Evolutionary conservation across 1,140 invertebrate species (phyloP).

Genomic region (Wiebesia pumilae): DNA sequence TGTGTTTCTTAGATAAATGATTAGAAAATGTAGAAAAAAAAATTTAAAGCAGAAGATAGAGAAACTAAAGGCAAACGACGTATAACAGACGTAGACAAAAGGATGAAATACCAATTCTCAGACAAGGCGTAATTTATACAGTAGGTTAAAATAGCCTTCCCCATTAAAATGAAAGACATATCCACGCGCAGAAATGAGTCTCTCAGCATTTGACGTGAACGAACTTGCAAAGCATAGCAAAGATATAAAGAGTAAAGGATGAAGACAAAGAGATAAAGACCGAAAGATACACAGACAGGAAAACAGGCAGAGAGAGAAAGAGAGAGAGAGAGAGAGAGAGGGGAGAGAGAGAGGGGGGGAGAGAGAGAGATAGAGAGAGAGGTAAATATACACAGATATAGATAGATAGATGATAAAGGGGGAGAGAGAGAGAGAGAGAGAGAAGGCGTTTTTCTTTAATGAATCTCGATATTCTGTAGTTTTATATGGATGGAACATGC

Average conservation of each 20-base stretch:
- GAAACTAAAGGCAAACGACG: background rate
- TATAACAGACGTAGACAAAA: background rate
- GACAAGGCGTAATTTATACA: constrained; percentile 49
- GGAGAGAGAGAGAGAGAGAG: too few species aligned
- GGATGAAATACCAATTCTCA: constrained; percentile 29
- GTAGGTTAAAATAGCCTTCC: constrained; percentile 44
- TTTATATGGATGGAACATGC: too few species aligned
- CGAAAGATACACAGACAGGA: background rate
- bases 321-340: too few species aligned
- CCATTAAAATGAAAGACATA: constrained; percentile 43
- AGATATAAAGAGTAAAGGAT: constrained; percentile 6
- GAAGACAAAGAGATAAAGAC: constrained; percentile 1
- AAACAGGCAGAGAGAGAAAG: constrained; percentile 51
- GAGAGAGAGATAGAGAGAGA: too few species aligned
- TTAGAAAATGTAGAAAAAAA: background rate
- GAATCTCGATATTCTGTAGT: too few species aligned
- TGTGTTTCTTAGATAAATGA: too few species aligned
- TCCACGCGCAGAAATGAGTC: background rate
- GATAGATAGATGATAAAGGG: too few species aligned
- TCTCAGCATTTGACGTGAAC: too few species aligned
- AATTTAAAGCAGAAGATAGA: background rate
- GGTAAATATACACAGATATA: too few species aligned
- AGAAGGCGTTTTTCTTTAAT: background rate
- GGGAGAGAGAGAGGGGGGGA: too few species aligned
- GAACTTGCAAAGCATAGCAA: background rate